Conservation (phyloP, 2,113 vertebrate genomes). For the Desmodus rotundus region DNA sequence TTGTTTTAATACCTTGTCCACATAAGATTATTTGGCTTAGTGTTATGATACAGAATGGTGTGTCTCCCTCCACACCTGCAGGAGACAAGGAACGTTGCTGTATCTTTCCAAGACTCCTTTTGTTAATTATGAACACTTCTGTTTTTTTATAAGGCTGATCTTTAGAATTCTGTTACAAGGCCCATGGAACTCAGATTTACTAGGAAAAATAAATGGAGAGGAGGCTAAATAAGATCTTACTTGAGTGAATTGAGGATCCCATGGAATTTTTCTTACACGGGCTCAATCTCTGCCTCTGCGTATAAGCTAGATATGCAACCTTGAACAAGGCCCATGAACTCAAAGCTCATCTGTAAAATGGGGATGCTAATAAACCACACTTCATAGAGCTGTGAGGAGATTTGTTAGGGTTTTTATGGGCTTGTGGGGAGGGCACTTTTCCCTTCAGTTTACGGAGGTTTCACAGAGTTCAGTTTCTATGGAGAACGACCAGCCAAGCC, state of each 20-base stretch:
- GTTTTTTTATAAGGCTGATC: background rate
- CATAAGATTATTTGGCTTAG: background rate
- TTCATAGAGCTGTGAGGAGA: background rate
- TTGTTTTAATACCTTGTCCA: background rate
- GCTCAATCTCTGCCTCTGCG: background rate
- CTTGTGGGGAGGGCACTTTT: background rate
- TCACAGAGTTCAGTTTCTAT: background rate
- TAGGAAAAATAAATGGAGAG: background rate
- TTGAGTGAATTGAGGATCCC: background rate
- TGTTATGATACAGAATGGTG: background rate
- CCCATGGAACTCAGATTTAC: background rate
- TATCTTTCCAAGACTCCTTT: background rate
- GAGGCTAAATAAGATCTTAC: background rate
- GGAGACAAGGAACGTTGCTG: background rate
- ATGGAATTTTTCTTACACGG: background rate
- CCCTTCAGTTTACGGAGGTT: background rate
- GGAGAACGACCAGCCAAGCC: background rate
- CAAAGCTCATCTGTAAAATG: background rate
- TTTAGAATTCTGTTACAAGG: background rate
- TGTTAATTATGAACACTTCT: background rate
- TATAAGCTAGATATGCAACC: background rate
- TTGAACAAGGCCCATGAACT: background rate
- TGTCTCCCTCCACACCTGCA: background rate
- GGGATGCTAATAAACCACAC: background rate
- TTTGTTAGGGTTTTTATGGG: background rate